Evolutionary conservation across 2,888 invertebrate genomes (phyloP).

Genomic region (Therioaphis trifolii): DNA sequence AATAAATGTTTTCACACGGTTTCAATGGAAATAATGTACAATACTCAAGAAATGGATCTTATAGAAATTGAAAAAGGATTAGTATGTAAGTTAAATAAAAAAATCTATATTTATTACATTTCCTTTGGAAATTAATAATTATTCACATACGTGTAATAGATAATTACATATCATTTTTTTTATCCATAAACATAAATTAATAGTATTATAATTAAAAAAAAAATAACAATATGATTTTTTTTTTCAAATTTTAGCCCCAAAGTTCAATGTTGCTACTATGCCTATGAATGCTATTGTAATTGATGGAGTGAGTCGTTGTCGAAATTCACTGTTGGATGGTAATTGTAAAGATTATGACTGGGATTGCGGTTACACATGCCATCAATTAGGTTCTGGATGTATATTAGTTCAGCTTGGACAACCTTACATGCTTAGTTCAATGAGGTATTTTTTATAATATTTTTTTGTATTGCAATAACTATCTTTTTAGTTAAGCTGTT

Average conservation of each 20-base stretch:
- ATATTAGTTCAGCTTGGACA: constrained; percentile 96
- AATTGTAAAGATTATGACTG: constrained; percentile 96
- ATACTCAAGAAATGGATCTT: constrained; percentile 80
- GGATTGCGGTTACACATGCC: constrained; percentile 98
- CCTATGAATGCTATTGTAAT: constrained; percentile 91
- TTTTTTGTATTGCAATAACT: constrained; percentile 7
- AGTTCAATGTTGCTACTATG: constrained; percentile 91
- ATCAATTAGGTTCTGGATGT: constrained; percentile 93
- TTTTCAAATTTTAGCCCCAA: constrained; percentile 75
- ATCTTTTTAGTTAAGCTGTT: constrained; percentile 14
- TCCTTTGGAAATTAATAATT: not conserved
- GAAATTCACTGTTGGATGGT: constrained; percentile 96
- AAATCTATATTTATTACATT: not conserved
- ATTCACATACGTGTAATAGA: not conserved
- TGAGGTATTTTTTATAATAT: constrained; percentile 72
- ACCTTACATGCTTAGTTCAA: constrained; percentile 90
- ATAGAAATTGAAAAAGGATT: constrained; percentile 73
- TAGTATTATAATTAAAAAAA: not conserved
- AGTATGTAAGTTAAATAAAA: constrained; percentile 70
- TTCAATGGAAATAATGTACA: constrained; percentile 89
- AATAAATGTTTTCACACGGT: constrained; percentile 96
- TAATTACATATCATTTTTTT: not conserved
- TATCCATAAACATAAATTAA: not conserved
- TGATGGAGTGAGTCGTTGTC: constrained; percentile 92
- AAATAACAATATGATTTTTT: no score